These are phyloP conservation scores for Sycophila texana DNA, from an alignment of 2,888 invertebrate genomes.

Conservation along the genomic window DNA sequence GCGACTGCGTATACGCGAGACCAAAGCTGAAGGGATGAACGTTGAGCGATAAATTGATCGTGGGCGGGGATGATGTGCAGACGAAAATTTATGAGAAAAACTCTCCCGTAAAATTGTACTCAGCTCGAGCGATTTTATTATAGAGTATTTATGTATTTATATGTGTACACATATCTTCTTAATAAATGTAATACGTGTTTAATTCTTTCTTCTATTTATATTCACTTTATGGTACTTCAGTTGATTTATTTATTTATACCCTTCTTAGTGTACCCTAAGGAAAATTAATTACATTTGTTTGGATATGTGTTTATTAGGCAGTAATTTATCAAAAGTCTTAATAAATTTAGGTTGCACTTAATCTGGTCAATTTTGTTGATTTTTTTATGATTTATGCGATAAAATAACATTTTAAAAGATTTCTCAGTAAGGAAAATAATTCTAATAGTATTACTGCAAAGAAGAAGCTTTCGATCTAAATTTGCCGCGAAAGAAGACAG, in stretches of 20 bases:
- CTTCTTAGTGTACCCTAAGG: no score
- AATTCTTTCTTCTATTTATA: constrained; percentile 49
- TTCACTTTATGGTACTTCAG: background rate
- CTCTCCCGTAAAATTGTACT: constrained; percentile 51
- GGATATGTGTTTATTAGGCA: no score
- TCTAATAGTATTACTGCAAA: background rate
- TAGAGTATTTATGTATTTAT: constrained; percentile 73
- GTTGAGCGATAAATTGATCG: constrained; percentile 21
- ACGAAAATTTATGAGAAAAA: constrained; percentile 23
- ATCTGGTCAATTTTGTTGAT: no score
- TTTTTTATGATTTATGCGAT: no score
- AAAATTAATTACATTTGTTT: no score
- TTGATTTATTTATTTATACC: background rate
- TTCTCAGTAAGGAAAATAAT: no score
- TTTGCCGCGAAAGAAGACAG: background rate
- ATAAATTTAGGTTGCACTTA: no score
- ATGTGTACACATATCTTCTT: constrained; percentile 73
- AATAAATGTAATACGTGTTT: constrained; percentile 74
- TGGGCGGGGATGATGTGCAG: background rate
- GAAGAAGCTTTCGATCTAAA: background rate
- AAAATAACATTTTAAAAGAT: background rate
- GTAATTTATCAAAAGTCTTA: no score
- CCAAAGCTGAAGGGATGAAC: constrained; percentile 34
- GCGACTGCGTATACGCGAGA: constrained; percentile 24
- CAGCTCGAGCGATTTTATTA: constrained; percentile 69